Evolutionary conservation across 2,888 invertebrate genomes (phyloP).

Genomic region (Ceraclea dissimilis): DNA sequence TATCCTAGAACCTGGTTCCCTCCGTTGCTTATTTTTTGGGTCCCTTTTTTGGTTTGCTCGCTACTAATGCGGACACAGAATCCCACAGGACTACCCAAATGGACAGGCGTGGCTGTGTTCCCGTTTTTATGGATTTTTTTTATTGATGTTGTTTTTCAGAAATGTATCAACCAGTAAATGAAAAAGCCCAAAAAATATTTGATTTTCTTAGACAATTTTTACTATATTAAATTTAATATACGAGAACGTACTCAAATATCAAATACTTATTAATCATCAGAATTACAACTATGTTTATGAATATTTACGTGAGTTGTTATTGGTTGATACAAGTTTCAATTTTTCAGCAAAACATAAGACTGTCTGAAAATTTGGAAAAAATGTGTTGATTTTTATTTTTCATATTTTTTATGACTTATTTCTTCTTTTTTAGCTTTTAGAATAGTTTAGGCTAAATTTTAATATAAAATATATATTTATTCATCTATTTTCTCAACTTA

Average conservation of each 20-base stretch:
- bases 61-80: conserved; percentile 23
- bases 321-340: conserved; percentile 2
- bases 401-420: not conserved
- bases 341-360: conserved; percentile 28
- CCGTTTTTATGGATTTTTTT: conserved; percentile 21
- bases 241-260: too few relatives aligned
- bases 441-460: conserved; percentile 5
- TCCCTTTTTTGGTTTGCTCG: conserved; percentile 8
- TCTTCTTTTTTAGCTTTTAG: conserved; percentile 21
- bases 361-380: conserved; percentile 38
- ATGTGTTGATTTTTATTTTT: conserved; percentile 30
- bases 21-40: not conserved
- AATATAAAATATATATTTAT: not conserved
- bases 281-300: too few relatives aligned
- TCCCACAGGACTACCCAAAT: conserved; percentile 30
- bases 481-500: not conserved
- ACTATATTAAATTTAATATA: too few relatives aligned
- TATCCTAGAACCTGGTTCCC: not conserved
- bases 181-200: too few relatives aligned
- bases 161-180: not conserved
- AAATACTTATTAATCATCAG: too few relatives aligned
- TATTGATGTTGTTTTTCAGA: conserved; percentile 5
- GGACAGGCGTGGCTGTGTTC: conserved; percentile 31
- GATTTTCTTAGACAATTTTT: too few relatives aligned
- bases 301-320: not conserved